Base-by-base conservation (phyloP, 2,888 invertebrate species). In the Neoaliturus tenellus region DNA sequence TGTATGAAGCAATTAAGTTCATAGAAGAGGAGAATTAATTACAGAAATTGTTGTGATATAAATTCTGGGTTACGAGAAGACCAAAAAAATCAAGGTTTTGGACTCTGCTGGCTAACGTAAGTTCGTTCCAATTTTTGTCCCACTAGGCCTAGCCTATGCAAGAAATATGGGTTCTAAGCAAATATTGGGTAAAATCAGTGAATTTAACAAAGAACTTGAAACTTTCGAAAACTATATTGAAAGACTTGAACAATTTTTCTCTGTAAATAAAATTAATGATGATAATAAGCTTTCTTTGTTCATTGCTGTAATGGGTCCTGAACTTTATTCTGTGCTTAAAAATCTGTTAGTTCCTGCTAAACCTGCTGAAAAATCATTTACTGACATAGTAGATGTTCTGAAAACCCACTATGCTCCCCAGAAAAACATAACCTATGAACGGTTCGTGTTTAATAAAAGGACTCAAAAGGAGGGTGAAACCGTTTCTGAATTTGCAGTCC, bases 241-340 rank as follows among this genome's bases (percentile, higher is more conserved):
- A 71, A 71, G 71, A 41, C 41, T 71, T 20, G 71, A 71, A 20
- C 71, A 71, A 35, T 71, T 80, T 71, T 83, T 83, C n/a, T 67
- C 41, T 10, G 25, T 85, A n/a, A 83, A 83, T 80, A 51, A 23
- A 14, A 71, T 83, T 17, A 14, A 25, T 3, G 71, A 85, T 41
- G 62, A 33, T 17, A 80, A 82, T 23, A 83, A 83, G 51, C 67
- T 83, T 17, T 23, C 78, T 23, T 85, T 80, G 28, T 80, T 85
- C 39, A 83, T 83, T 31, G 55, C 73, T 28, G 71, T 83, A 17
- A 84, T 84, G 33, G 82, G 84, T 28, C 82, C 78, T 23, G 84
- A 80, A 35, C 58, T 81, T 39, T 85, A 85, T n/a, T 80, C 55
- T 10, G 39, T 85, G 8, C 75, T 85, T 28, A 85, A 85, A 58